Evolutionary conservation across 2,888 invertebrate genomes (phyloP).

Genomic region (Patella pellucida): DNA sequence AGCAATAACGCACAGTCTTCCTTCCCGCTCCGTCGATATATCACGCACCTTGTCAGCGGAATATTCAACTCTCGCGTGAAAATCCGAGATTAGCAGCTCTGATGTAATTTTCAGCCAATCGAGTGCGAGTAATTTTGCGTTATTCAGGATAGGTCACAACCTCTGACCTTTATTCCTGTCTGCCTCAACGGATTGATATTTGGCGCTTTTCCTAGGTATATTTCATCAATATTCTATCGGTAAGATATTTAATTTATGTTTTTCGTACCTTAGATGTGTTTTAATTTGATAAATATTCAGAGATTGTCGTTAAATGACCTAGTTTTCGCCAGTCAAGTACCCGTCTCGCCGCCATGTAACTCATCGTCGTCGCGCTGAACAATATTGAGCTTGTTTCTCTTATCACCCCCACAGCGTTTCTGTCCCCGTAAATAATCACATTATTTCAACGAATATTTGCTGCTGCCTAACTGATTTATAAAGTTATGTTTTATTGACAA

Average conservation of each 20-base stretch:
- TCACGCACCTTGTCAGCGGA: not conserved
- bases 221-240: not conserved
- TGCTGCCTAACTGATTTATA: too few relatives aligned
- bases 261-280: not conserved
- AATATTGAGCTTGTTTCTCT: too few relatives aligned
- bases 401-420: too few relatives aligned
- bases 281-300: not conserved
- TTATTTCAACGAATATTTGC: too few relatives aligned
- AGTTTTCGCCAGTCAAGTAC: conserved; percentile 8
- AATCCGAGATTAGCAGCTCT: conserved; percentile 30
- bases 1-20: too few relatives aligned
- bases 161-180: conserved; percentile 65
- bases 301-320: not conserved
- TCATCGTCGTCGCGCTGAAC: not conserved
- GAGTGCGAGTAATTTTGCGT: conserved; percentile 43
- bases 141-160: conserved; percentile 62
- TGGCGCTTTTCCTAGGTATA: conserved; percentile 5
- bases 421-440: too few relatives aligned
- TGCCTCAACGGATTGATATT: conserved; percentile 33
- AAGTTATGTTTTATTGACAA: not conserved
- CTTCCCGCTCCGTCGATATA: not conserved
- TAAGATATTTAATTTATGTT: conserved; percentile 14
- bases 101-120: conserved; percentile 58
- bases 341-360: conserved; percentile 11
- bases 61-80: conserved; percentile 24